Conservation (phyloP, 2,113 vertebrate species). For the Bubalus kerabau region DNA sequence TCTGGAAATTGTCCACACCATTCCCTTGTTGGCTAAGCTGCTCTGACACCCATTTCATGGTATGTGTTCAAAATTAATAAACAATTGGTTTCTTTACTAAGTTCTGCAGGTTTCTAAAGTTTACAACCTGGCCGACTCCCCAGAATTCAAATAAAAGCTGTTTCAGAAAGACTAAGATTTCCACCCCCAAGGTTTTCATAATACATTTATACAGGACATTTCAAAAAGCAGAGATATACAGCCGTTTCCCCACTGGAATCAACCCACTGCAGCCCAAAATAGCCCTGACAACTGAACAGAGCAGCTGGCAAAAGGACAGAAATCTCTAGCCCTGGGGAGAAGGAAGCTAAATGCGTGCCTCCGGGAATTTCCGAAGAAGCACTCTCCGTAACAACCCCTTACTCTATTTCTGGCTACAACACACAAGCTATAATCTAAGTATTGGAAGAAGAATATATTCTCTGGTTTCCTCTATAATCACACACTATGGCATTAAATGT, state of each 20-base stretch:
- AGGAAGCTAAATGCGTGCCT: background rate
- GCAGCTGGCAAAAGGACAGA: constrained; percentile 50
- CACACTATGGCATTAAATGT: background rate
- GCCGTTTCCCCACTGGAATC: constrained; percentile 26
- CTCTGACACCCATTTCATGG: background rate
- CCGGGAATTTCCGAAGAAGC: background rate
- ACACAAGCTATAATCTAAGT: constrained; percentile 20
- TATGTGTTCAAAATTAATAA: constrained; percentile 32
- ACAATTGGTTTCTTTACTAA: background rate
- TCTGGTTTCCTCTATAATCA: constrained; percentile 26
- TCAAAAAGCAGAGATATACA: constrained; percentile 26
- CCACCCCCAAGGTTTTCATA: background rate
- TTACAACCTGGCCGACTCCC: background rate
- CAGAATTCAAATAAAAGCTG: constrained; percentile 14
- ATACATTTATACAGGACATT: constrained; percentile 15
- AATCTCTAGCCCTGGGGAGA: background rate
- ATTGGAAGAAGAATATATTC: constrained; percentile 3
- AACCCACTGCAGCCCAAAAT: constrained; percentile 56
- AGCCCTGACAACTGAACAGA: constrained; percentile 58
- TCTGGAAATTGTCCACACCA: background rate
- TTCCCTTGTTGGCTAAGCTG: background rate
- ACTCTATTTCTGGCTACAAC: constrained; percentile 39
- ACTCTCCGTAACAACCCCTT: background rate
- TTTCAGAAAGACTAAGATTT: background rate
- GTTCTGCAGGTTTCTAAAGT: constrained; percentile 27